Percentiles rank a stretch among this genome's conserved stretches.
phyloP scores from a whole-genome alignment of 1,140 invertebrate genomes.

The Magallana angulata region DNA sequence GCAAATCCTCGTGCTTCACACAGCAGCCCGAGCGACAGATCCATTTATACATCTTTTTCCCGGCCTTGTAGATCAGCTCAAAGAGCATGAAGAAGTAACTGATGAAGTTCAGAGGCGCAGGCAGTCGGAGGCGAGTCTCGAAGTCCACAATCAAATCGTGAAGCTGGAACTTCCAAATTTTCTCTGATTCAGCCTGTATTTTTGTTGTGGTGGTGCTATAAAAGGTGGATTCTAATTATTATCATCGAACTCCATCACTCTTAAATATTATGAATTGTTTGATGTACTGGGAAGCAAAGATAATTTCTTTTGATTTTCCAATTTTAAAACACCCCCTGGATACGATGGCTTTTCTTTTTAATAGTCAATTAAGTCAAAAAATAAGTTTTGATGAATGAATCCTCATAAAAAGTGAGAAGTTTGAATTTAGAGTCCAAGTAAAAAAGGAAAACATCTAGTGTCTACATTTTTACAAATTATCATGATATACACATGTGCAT shows the following conservation, averaged over 20 bases:
- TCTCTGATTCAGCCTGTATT: conserved; percentile 74
- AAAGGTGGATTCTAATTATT: not conserved
- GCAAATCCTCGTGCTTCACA: not conserved
- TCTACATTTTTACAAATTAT: no score
- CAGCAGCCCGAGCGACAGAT: conserved; percentile 15
- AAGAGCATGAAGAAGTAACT: conserved; percentile 52
- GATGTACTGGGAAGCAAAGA: no score
- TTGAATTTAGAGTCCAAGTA: no score
- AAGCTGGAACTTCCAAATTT: conserved; percentile 80
- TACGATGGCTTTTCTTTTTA: no score
- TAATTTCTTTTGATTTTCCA: no score
- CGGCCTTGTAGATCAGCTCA: conserved; percentile 39
- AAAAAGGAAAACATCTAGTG: no score
- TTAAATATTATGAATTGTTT: no score
- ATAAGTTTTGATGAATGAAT: no score
- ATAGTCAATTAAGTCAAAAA: no score
- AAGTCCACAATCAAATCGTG: conserved; percentile 79
- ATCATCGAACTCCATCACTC: not conserved
- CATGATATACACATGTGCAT: no score
- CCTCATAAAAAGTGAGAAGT: no score
- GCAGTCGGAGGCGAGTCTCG: conserved; percentile 71
- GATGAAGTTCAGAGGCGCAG: conserved; percentile 66
- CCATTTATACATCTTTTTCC: conserved; percentile 7
- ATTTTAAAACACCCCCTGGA: no score
- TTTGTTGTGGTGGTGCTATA: conserved; percentile 74